Evolutionary conservation across 2,888 invertebrate species (phyloP), one percentile per base, ranked within the genome.

Genomic region (Ypsolopha sequella): DNA sequence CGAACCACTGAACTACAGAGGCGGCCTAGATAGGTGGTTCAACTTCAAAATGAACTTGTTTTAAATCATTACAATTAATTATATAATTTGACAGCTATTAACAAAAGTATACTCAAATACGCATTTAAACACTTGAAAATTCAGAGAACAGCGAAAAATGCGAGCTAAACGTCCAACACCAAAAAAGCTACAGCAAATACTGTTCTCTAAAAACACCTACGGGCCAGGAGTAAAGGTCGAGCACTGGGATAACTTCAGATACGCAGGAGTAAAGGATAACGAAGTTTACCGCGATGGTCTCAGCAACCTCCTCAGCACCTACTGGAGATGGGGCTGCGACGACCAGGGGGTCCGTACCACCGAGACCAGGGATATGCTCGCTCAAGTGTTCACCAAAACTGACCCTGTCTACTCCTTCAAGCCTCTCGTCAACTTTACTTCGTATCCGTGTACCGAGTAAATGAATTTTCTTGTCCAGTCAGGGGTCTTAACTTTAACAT

Each of bases 401-500:
- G 73, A 82, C 50, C 80, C 84, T 1, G 57, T 76, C n/a, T 80
- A 80, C 59, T 67, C 78, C 7, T 82, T 79, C 56, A 85, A 78
- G 52, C 80, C 85, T 2, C 68, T 85, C 8, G 84, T 82, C 49
- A 85, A 85, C 57, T 85, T 84, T 55, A 86, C 84, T 7, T 86
- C 84, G 0, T 84, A 85, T 62, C 81, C 84, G 6, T 82, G 82
- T 53, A 85, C 85, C 9, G 84, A 86, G 85, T 84, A 69, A 80
- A 82, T 70, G 39, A n/a, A 39, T 39, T 39, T 6, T 39, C 11
- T 39, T 39, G 39, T n/a, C 39, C 3, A n/a, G 2, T 39, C 9
- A 39, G 39, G 2, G 2, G 2, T 24, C 24, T 24, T 24, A 24
- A 24, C 24, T 24, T 24, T 4, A 24, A 24, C 4, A 24, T 24